Percentiles rank a stretch among this genome's conserved stretches.
phyloP scores from a whole-genome alignment of 2,113 vertebrate genomes.

The Struthidea cinerea region DNA sequence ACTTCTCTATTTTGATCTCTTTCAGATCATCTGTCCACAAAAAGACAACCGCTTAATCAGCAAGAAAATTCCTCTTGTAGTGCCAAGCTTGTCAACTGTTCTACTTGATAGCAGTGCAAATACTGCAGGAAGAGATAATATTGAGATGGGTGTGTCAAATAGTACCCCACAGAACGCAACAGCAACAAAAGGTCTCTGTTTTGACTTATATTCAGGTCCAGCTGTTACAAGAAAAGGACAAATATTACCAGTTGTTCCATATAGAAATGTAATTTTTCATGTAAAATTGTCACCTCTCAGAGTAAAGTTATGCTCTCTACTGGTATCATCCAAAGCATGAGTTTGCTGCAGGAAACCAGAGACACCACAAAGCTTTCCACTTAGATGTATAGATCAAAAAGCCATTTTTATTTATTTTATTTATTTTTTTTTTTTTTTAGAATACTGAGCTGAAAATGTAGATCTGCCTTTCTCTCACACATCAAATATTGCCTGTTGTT shows the following conservation, averaged over 20 bases:
- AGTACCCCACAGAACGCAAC: not conserved
- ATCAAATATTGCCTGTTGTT: not conserved
- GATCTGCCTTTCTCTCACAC: not conserved
- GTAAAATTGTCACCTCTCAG: not conserved
- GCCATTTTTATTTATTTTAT: not conserved
- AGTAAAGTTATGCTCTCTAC: not conserved
- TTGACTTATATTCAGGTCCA: not conserved
- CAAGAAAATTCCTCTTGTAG: conserved; percentile 20
- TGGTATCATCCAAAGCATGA: not conserved
- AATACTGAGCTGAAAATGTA: not conserved
- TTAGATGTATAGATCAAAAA: not conserved
- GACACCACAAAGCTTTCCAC: not conserved
- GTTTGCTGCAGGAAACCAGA: not conserved
- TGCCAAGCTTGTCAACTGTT: not conserved
- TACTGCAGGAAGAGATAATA: not conserved
- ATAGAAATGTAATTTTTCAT: not conserved
- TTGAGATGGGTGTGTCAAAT: not conserved
- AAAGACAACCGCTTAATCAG: not conserved
- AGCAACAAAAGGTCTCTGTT: conserved; percentile 6
- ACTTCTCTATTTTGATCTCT: not conserved
- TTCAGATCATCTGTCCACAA: conserved; percentile 6
- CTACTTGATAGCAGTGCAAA: not conserved
- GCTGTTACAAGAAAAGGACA: not conserved
- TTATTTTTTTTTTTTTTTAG: not conserved
- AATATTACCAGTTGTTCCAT: not conserved